Evolutionary conservation across 2,113 vertebrate species (phyloP).

Genomic region (Ramphastos sulfuratus): DNA sequence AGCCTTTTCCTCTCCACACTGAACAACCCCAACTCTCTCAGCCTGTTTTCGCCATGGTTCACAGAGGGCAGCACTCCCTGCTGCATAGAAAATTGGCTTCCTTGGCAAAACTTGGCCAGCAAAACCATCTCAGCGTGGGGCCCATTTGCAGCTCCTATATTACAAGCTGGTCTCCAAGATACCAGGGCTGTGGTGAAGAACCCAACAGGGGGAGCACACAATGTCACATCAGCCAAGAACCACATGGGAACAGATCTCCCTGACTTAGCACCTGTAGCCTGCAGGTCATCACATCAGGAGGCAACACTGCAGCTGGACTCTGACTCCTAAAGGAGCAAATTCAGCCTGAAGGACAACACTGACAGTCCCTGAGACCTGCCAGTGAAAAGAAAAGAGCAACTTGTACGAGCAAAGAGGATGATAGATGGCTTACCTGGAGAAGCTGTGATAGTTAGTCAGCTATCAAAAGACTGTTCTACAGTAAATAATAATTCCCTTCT

Average conservation of each 20-base stretch:
- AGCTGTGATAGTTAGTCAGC: background rate
- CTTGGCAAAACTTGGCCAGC: background rate
- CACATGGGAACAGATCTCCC: accelerated
- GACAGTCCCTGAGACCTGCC: background rate
- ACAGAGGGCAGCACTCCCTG: background rate
- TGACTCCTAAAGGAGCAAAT: background rate
- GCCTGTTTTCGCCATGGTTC: background rate
- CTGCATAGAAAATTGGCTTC: accelerated
- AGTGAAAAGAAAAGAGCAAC: background rate
- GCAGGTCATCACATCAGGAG: background rate
- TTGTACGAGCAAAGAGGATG: background rate
- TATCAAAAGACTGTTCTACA: background rate
- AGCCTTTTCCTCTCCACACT: too few relatives aligned
- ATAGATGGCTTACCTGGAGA: background rate
- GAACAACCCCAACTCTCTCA: too few relatives aligned
- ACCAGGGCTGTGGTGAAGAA: background rate
- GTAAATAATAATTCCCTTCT: background rate
- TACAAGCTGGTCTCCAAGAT: background rate
- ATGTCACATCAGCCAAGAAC: background rate
- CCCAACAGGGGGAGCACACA: accelerated
- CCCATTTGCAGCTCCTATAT: background rate
- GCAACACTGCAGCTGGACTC: background rate
- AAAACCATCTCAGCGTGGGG: background rate
- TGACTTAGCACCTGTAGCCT: background rate
- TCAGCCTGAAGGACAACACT: background rate